phyloP scores from a whole-genome alignment of 2,113 vertebrate genomes.

The Sprattus sprattus region DNA sequence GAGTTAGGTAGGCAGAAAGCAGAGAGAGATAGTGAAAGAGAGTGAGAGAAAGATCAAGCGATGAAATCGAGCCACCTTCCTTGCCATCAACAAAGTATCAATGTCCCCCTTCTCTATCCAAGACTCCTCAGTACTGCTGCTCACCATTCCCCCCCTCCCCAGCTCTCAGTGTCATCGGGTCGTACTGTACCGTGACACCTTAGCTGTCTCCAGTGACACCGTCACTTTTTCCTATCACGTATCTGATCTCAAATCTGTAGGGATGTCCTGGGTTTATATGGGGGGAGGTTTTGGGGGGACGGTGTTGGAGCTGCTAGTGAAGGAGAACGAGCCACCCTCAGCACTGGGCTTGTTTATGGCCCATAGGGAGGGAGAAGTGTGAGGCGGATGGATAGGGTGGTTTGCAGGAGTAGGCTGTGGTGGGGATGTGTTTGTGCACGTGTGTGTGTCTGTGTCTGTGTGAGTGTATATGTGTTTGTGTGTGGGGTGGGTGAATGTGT shows the following conservation, averaged over 20 bases:
- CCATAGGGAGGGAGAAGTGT: background rate
- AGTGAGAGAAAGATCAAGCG: background rate
- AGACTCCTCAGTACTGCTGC: background rate
- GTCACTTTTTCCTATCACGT: constrained; percentile 27
- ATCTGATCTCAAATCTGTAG: constrained; percentile 27
- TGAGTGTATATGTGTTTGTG: background rate
- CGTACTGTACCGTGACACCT: background rate
- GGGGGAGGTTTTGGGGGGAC: background rate
- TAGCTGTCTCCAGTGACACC: constrained; percentile 30
- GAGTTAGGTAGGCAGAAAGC: background rate
- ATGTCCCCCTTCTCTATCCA: constrained; percentile 22
- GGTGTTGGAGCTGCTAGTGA: background rate
- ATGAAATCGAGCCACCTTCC: constrained; percentile 43
- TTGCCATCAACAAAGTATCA: constrained; percentile 48
- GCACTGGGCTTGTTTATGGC: background rate
- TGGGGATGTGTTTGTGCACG: constrained; percentile 10
- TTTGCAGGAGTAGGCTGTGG: background rate
- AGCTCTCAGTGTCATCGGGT: background rate
- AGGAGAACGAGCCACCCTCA: background rate
- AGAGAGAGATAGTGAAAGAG: background rate
- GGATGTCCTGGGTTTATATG: background rate
- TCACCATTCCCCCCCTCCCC: background rate
- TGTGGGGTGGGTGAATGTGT: too few species aligned
- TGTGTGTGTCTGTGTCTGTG: background rate
- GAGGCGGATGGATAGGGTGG: background rate